A percentile compares a stretch with the other conserved stretches of the same genome.
Evolutionary conservation across 1,140 invertebrate genomes (phyloP).

Genomic region (Drosophila simulans): DNA sequence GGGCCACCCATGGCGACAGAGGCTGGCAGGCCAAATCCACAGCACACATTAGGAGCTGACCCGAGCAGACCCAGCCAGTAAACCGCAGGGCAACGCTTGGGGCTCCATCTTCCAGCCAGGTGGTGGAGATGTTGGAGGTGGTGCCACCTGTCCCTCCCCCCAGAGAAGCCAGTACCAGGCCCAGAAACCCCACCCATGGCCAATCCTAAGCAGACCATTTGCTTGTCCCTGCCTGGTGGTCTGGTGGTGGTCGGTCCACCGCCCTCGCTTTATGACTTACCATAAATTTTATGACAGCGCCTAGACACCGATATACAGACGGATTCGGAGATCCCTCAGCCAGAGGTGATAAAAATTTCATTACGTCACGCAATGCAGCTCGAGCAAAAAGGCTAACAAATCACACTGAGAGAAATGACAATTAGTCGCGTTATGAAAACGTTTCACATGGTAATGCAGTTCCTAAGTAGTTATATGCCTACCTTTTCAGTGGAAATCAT

Average conservation of each 20-base stretch:
- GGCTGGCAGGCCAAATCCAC: conserved; percentile 57
- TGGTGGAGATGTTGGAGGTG: neutral
- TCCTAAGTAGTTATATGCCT: too few species aligned
- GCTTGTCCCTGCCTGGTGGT: conserved; percentile 4
- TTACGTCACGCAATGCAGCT: conserved; percentile 72
- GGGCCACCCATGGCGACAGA: conserved; percentile 48
- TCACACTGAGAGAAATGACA: neutral
- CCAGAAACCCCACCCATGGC: conserved; percentile 12
- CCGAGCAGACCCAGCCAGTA: conserved; percentile 56
- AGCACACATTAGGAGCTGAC: conserved; percentile 72
- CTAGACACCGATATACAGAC: conserved; percentile 62
- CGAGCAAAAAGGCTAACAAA: conserved; percentile 7
- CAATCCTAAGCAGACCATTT: conserved; percentile 16
- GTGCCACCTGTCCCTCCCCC: conserved; percentile 36
- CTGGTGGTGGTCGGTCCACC: conserved; percentile 15
- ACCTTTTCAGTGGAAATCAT: too few species aligned
- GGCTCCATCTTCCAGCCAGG: neutral
- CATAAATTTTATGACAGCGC: conserved; percentile 80
- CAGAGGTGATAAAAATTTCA: conserved; percentile 78
- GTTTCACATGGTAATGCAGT: too few species aligned
- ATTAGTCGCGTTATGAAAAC: too few species aligned
- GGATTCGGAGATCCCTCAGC: conserved; percentile 45
- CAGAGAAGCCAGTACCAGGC: conserved; percentile 3
- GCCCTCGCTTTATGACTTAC: conserved; percentile 67
- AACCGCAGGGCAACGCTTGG: conserved; percentile 32